Evolutionary conservation across 2,888 invertebrate genomes (phyloP), one percentile per base, ranked within the genome.

Genomic region (Linnaemya vulpina): DNA sequence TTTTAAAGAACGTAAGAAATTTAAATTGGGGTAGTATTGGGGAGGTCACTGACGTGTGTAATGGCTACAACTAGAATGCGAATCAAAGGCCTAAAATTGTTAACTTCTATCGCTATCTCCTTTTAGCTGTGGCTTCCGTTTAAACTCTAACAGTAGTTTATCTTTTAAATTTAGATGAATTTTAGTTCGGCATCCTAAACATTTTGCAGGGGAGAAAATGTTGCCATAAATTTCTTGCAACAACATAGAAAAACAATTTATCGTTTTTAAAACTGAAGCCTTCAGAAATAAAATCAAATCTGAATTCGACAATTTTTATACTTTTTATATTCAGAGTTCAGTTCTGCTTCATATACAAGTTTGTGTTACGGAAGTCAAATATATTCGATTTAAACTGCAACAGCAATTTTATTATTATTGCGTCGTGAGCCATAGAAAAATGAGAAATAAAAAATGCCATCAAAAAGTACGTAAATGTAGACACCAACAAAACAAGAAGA

Each of bases 301-400:
- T 38, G 20, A 60, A 13, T 7, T 38, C 38, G 10, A 55, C n/a
- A 58, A 62, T 17, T 20, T 40, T 20, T 4, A 38, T 20, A 17
- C 43, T 25, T 43, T 58, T 55, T 15, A 10, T 40, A 22, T 1
- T 1, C 40, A 11, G 20, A 35, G 15, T 40, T 63, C 11, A 40
- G 7, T 62, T 20, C 35, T 74, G 46, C 63, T 38, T 58, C 53
- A 53, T 25, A 65, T 68, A 55, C 43, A 76, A 85, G 78, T 67
- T 78, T 82, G 78, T 78, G 74, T 82, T 78, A 63, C 77, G 81
- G 78, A 78, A 84, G 77, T 81, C 62, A 73, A 84, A 80, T 73
- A 68, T 76, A 81, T 84, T 76, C 73, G 68, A 84, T 81, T 81
- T 77, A 73, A 81, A 75, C 78, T 78, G 70, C 60, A 80, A 67